Percentiles rank a stretch among this genome's conserved stretches.
These are phyloP conservation scores for Tachypleus tridentatus DNA, from an alignment of 1,140 invertebrate genomes.

Conservation along the genomic window DNA sequence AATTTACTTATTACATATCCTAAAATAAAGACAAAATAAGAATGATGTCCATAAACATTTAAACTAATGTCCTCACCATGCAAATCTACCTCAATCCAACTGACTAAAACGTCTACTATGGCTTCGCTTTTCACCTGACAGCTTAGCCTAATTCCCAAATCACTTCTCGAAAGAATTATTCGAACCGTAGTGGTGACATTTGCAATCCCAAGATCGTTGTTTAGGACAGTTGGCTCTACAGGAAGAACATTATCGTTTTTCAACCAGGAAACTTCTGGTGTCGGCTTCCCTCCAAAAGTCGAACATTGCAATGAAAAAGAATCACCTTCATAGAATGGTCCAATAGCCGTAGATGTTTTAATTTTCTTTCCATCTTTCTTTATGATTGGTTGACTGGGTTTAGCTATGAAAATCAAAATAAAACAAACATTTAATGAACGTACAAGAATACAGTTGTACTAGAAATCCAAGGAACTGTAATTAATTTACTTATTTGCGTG, in stretches of 20 bases:
- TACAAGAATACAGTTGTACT: too few relatives aligned
- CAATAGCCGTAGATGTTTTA: conserved; percentile 12
- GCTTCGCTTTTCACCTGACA: conserved; percentile 39
- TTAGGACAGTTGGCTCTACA: not conserved
- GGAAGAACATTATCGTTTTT: conserved; percentile 30
- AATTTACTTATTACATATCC: too few relatives aligned
- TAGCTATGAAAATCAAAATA: conserved; percentile 9
- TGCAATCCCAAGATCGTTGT: conserved; percentile 43
- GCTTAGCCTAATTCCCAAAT: conserved; percentile 58
- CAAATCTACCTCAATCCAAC: conserved; percentile 57
- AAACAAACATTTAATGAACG: not conserved
- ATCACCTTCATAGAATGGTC: conserved; percentile 18
- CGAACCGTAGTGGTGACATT: conserved; percentile 48
- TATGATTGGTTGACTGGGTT: conserved; percentile 17
- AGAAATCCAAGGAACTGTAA: too few relatives aligned
- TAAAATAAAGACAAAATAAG: too few relatives aligned
- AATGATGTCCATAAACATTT: too few relatives aligned
- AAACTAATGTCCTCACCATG: conserved; percentile 50
- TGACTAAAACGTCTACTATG: conserved; percentile 34
- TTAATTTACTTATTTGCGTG: too few relatives aligned
- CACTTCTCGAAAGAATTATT: conserved; percentile 55
- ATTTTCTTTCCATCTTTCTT: conserved; percentile 17
- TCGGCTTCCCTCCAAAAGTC: conserved; percentile 48
- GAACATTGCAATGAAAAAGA: conserved; percentile 14
- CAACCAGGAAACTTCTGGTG: conserved; percentile 60